Evolutionary conservation across 2,113 vertebrate species (phyloP), one percentile per base, ranked within the genome.

Genomic region (Solea senegalensis): DNA sequence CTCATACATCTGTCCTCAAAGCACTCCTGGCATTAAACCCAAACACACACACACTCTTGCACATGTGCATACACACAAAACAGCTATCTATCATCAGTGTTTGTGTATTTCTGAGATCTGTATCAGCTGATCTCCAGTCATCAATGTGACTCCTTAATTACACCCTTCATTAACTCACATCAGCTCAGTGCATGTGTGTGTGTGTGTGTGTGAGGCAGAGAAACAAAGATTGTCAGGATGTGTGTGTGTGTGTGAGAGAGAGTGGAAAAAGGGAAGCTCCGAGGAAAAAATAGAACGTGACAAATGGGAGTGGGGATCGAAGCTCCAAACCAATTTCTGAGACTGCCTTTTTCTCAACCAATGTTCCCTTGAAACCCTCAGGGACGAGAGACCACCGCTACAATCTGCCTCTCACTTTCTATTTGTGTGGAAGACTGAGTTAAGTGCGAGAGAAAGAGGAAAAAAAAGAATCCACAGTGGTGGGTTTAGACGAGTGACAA

Each of bases 151-250:
- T 90, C 73, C 88, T 91, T 92, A 91, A 93, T 93, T 92, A 91
- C 90, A 91, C 82, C 90, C 86, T 89, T 88, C 89, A 91, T 93
- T 92, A 91, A 80, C 86, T 91, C 77, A 81, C 86, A 90, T 88
- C 83, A 88, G 83, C 76, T 76, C 52, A 65, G 73, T 89, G 81
- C 73, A 85, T 61, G 54, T 53, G 21, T 69, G 43, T 68, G 69
- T 65, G n/a, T 39, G 51, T 44, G 57, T 21, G 41, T 16, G 57
- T 5, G 45, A 48, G 54, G 12, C 13, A 43, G 2, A 58, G 65
- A 54, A 26, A 27, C 21, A 55, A 57, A 55, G 74, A 65, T 48
- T 50, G 16, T 43, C 50, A 48, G 15, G 49, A 50, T 70, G 28
- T 56, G 28, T 41, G 39, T 49, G 46, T 59, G 57, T 49, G 67